Evolutionary conservation across 2,113 vertebrate genomes (phyloP).

Genomic region (Mesitornis unicolor): DNA sequence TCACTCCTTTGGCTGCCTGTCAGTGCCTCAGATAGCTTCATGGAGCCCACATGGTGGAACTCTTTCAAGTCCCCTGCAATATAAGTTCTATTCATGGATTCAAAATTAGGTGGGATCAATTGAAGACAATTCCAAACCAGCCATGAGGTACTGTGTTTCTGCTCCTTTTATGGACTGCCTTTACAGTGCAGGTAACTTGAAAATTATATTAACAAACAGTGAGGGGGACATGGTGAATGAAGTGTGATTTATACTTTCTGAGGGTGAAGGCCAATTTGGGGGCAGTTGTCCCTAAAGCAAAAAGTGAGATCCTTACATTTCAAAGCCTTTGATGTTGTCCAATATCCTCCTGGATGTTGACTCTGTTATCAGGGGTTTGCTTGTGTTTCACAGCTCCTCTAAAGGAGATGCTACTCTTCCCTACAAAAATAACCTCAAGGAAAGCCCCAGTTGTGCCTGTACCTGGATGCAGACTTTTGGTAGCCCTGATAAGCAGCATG

Average conservation of each 20-base stretch:
- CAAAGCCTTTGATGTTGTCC: background rate
- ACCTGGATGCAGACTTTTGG: conserved; percentile 47
- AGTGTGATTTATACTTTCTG: background rate
- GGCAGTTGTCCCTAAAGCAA: background rate
- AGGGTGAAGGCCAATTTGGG: background rate
- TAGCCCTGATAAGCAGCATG: background rate
- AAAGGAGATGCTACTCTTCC: background rate
- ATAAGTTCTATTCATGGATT: background rate
- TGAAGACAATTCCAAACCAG: background rate
- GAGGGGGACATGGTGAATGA: background rate
- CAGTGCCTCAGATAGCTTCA: background rate
- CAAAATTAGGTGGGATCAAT: background rate
- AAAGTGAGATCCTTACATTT: background rate
- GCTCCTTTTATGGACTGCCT: background rate
- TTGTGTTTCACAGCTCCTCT: background rate
- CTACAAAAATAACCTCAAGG: background rate
- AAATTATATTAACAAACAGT: background rate
- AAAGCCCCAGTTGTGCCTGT: background rate
- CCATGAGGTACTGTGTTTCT: background rate
- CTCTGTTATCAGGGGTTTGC: background rate
- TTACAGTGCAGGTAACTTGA: background rate
- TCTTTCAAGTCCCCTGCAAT: background rate
- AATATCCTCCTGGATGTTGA: background rate
- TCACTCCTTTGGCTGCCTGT: background rate
- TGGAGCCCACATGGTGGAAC: background rate